These are phyloP conservation scores for Sandelia bainsii DNA, from an alignment of 2,797 vertebrate species.

Conservation along the genomic window DNA sequence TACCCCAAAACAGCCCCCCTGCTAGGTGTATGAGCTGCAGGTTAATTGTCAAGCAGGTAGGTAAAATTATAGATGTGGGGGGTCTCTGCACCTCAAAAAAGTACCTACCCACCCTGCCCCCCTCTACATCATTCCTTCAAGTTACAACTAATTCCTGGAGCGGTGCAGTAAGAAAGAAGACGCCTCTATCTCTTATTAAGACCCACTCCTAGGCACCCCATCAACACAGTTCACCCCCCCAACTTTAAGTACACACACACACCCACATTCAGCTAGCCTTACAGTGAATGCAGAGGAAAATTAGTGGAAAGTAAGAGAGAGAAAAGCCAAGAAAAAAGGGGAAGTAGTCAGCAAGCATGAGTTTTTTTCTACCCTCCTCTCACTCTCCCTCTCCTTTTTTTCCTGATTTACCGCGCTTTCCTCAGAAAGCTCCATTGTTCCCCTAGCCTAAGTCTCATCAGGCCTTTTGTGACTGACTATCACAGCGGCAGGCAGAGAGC, in stretches of 20 bases:
- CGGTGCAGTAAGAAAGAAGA: constrained; percentile 70
- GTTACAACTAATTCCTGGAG: constrained; percentile 83
- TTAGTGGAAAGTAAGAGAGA: constrained; percentile 69
- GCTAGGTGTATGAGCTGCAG: constrained; percentile 70
- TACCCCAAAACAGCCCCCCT: constrained; percentile 70
- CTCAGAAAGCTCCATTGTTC: constrained; percentile 99
- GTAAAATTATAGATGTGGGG: constrained; percentile 81
- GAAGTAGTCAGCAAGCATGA: constrained; percentile 85
- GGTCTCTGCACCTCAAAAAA: constrained; percentile 82
- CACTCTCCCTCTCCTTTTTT: constrained; percentile 80
- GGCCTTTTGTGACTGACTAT: constrained; percentile 99
- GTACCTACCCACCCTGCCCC: constrained; percentile 48
- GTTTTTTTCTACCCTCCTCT: constrained; percentile 76
- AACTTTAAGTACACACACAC: constrained; percentile 43
- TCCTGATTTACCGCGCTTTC: constrained; percentile 99
- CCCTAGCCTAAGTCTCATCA: constrained; percentile 99
- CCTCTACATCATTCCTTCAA: constrained; percentile 76
- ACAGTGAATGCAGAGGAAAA: constrained; percentile 72
- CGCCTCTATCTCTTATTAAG: constrained; percentile 83
- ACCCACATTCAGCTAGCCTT: constrained; percentile 59
- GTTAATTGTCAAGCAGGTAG: constrained; percentile 85
- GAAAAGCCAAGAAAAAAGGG: constrained; percentile 72
- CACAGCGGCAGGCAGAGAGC: constrained; percentile 99
- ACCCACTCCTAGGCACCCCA: constrained; percentile 77
- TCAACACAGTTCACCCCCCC: constrained; percentile 61